Evolutionary conservation across 2,797 vertebrate species (phyloP).

Genomic region (Sylvia borin): DNA sequence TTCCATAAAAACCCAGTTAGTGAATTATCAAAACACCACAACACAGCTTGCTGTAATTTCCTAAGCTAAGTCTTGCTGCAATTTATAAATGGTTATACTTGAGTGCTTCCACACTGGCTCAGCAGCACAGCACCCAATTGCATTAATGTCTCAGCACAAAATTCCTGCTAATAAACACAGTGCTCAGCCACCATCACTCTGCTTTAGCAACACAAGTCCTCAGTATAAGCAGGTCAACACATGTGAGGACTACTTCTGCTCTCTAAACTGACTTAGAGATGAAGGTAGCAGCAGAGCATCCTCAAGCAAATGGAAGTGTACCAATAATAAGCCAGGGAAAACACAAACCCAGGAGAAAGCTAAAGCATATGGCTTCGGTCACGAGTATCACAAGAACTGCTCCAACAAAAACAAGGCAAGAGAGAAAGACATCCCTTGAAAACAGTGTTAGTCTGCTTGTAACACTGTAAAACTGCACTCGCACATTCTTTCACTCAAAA

Average conservation of each 20-base stretch:
- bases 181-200: not conserved
- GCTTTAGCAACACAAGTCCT: not conserved
- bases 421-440: not conserved
- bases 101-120: not conserved
- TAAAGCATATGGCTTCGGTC: not conserved
- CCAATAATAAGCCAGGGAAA: not conserved
- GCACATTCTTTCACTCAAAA: not conserved
- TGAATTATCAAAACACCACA: not conserved
- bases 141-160: not conserved
- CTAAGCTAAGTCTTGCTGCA: not conserved
- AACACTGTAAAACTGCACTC: not conserved
- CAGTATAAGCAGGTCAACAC: not conserved
- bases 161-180: not conserved
- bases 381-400: accelerated
- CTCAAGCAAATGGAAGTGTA: not conserved
- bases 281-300: not conserved
- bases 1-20: not conserved
- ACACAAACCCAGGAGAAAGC: not conserved
- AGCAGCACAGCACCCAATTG: not conserved
- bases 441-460: constrained; percentile 16
- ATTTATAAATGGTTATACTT: not conserved
- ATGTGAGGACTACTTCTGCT: not conserved
- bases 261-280: not conserved
- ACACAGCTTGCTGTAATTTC: not conserved
- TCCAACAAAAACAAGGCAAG: not conserved